These are phyloP conservation scores for Coregonus sp. DNA, from an alignment of 2,797 vertebrate genomes.

Conservation along the genomic window DNA sequence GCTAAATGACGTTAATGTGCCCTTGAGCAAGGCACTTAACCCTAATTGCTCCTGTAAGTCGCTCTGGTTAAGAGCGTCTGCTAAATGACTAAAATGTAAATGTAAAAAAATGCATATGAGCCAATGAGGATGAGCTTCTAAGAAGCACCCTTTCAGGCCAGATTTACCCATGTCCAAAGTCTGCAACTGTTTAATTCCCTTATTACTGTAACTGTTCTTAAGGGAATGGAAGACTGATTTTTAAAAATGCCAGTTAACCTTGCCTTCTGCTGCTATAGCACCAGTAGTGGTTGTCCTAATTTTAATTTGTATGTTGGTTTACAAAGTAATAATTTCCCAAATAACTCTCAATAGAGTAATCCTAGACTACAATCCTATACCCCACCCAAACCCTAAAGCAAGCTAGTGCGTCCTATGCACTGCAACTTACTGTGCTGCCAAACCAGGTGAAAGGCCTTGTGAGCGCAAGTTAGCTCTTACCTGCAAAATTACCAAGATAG, in stretches of 20 bases:
- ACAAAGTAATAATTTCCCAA: neutral
- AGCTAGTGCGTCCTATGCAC: neutral
- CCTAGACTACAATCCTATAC: too few relatives aligned
- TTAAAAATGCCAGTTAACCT: neutral
- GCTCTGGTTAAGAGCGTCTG: too few relatives aligned
- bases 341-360: neutral
- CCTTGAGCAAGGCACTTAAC: too few relatives aligned
- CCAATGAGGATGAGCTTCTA: slow-evolving; percentile 41
- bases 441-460: neutral
- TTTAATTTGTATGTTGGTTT: neutral
- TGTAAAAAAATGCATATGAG: slow-evolving; percentile 34
- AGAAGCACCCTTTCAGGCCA: neutral
- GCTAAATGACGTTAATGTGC: too few relatives aligned
- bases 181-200: neutral
- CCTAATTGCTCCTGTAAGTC: too few relatives aligned
- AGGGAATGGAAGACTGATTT: neutral
- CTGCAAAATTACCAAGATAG: neutral
- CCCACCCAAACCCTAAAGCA: neutral
- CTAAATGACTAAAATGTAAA: too few relatives aligned
- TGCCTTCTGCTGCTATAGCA: neutral
- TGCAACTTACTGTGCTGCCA: neutral
- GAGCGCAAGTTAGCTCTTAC: too few relatives aligned
- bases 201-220: neutral
- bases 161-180: neutral
- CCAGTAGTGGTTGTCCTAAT: neutral